Percentiles rank a stretch among this genome's conserved stretches.
phyloP scores from a whole-genome alignment of 2,797 vertebrate species.

The Eremophila alpestris region DNA sequence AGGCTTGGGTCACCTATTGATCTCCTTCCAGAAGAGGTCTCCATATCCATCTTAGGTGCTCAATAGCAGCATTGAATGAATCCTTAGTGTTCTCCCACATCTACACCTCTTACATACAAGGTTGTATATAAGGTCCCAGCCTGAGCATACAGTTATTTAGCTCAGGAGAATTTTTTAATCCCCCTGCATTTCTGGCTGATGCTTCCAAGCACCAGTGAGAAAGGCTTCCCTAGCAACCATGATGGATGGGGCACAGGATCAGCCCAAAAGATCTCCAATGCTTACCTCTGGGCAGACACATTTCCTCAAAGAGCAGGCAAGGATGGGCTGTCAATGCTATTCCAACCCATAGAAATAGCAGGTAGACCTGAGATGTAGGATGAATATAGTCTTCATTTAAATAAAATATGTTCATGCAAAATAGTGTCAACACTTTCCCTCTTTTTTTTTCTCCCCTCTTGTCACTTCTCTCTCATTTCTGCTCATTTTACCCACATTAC shows the following conservation, averaged over 20 bases:
- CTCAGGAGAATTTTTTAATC: background rate
- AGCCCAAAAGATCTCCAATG: background rate
- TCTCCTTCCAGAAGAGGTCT: background rate
- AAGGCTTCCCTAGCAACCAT: background rate
- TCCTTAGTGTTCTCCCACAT: background rate
- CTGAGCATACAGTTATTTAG: background rate
- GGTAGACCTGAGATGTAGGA: background rate
- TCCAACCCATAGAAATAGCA: background rate
- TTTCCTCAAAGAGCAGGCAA: background rate
- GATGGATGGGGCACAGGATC: background rate
- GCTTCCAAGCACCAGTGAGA: background rate
- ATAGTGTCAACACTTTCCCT: background rate
- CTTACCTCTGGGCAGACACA: background rate
- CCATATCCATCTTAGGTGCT: background rate
- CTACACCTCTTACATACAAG: background rate
- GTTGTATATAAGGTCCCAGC: background rate
- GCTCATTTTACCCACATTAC: slow-evolving; percentile 71
- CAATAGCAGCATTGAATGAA: background rate
- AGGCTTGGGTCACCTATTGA: background rate
- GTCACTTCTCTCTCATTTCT: slow-evolving; percentile 48
- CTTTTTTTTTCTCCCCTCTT: background rate
- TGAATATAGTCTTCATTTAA: background rate
- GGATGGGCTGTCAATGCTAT: background rate
- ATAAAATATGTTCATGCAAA: background rate
- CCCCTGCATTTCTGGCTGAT: background rate